Conservation (phyloP, 2,797 vertebrate species). For the Dicrostonyx torquatus region DNA sequence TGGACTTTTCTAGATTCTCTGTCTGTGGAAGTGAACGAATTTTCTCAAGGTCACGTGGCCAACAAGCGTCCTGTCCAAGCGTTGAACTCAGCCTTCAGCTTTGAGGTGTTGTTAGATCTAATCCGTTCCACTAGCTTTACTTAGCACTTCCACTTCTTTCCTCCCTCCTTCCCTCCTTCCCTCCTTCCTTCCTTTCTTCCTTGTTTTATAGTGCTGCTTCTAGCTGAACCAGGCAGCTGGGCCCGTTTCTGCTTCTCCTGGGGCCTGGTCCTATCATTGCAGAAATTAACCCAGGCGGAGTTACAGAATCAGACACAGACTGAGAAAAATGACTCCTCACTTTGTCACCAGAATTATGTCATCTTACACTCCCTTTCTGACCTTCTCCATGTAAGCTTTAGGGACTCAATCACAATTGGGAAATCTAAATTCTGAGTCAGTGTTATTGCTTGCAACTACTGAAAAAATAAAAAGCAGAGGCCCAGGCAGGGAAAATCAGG, state of each 20-base stretch:
- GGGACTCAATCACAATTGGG: not conserved
- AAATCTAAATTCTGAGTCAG: not conserved
- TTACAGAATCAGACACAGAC: not conserved
- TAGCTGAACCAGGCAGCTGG: not conserved
- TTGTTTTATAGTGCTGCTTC: not conserved
- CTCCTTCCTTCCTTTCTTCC: accelerated
- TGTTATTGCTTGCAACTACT: slow-evolving; percentile 20
- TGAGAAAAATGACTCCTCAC: not conserved
- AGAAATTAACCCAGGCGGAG: not conserved
- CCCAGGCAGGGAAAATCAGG: not conserved
- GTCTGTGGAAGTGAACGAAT: not conserved
- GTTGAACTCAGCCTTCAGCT: not conserved
- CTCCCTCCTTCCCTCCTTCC: not conserved
- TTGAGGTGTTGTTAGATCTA: not conserved
- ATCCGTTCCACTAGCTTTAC: not conserved
- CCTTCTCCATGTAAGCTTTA: not conserved
- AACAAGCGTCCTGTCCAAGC: not conserved
- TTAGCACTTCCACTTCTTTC: not conserved
- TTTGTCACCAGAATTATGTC: not conserved
- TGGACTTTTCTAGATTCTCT: not conserved
- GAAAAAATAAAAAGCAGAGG: not conserved
- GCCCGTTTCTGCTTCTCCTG: not conserved
- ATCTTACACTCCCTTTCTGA: not conserved
- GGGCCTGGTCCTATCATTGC: not conserved
- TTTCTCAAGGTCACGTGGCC: not conserved